Base-by-base conservation (phyloP, 2,888 invertebrate genomes). In the Microctonus aethiopoides region DNA sequence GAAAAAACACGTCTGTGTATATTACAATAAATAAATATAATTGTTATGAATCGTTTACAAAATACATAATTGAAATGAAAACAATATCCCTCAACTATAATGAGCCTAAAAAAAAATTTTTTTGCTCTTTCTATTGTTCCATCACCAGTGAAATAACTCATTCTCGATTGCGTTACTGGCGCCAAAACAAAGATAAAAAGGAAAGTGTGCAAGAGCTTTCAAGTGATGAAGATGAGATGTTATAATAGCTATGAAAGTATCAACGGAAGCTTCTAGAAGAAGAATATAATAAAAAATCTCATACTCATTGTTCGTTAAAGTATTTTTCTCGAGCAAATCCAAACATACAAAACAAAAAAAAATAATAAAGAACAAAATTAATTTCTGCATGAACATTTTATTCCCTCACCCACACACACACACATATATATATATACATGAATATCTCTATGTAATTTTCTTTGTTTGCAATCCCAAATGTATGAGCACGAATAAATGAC, bases 401-500 rank as follows among this genome's bases (percentile, higher is more conserved):
- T n/a, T n/a, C n/a, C n/a, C n/a, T n/a, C 46, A 20, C 46, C 9
- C 46, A 46, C 16, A 46, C 16, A 16, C 16, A 46, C 46, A 46
- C 46, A n/a, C 16, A 46, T n/a, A 46, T n/a, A 16, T 16, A 7
- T 5, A 5, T 29, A 29, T 29, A 5, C 7, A 29, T 29, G 7
- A 5, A 29, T 29, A 29, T 16, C 16, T 46, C 16, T n/a, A 16
- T 46, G 26, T 3, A 10, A 22, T 20, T 39, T 9, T 24, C 22
- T 59, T 64, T 64, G 69, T 64, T 69, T 69, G 59, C 51, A 54
- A 52, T 59, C 39, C 13, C 34, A 29, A 56, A 61, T 54, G 46
- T 66, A 54, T 66, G 56, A 66, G 62, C 46, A 66, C 62, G 66
- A 62, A 70, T 70, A 70, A 70, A 70, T 70, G 62, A 70, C 56